Base-by-base conservation (phyloP, 2,113 vertebrate species). In the Gorsachius goisagi region DNA sequence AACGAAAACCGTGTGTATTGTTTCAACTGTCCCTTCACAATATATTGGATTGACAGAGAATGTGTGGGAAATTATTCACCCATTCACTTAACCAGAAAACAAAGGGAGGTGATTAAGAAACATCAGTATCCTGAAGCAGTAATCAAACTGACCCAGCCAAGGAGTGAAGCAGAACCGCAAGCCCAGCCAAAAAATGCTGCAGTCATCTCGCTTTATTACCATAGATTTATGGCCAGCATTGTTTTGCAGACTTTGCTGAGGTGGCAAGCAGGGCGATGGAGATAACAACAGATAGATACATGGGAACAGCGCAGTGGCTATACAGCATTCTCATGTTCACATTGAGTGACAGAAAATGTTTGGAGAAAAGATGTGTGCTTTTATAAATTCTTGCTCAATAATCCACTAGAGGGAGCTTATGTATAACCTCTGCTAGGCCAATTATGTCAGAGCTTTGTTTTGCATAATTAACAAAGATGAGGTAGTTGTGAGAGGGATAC, bases 351-450 rank as follows among this genome's bases (percentile, higher is more conserved):
- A 78, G 71, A 85, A 85, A 71, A 66, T 4, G 23, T 27, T 62
- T 24, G 37, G 30, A 58, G 69, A 53, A 71, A 83, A 55, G 32
- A 76, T 9, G 63, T 15, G n/a, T 39, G 44, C 50, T 92, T 91
- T 68, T 49, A 60, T 39, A 84, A 72, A 90, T 83, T 45, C 37
- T 44, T 49, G 76, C 37, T 81, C 90, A 79, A 59, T 56, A 88
- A 90, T 92, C 96, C 96, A 92, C 96, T 96, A 97, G 96, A 95
- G 95, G 95, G 96, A 96, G 95, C 95, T 90, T 97, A 94, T 2
- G 96, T 95, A 94, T 92, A 95, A 83, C 89, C 91, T 95, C 93
- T 94, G 79, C 50, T 44, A 35, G 85, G 79, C 63, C 88, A 94
- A 96, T 94, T 80, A 90, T 37, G 50, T 33, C 84, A 80, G 49